Conservation (phyloP, 2,888 invertebrate genomes). For the Ectemnius cavifrons region DNA sequence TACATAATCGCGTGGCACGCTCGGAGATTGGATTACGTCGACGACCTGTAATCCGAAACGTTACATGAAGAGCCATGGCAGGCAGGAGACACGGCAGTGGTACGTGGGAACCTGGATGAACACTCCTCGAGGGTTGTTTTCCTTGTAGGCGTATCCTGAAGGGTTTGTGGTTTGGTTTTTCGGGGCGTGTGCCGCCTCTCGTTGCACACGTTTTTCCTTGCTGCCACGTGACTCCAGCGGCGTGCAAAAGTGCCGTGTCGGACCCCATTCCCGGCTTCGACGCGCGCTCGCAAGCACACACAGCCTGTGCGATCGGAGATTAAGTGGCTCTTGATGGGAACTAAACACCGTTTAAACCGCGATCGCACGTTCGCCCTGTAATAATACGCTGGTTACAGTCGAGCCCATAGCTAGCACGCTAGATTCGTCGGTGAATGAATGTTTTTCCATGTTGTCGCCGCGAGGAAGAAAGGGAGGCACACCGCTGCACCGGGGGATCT, state of each 20-base stretch:
- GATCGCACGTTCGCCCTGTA: constrained; percentile 36
- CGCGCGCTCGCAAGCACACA: constrained; percentile 31
- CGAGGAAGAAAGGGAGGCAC: too few relatives aligned
- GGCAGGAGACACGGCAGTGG: constrained; percentile 9
- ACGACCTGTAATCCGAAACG: constrained; percentile 55
- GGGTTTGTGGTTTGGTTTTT: constrained; percentile 55
- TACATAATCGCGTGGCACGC: not conserved
- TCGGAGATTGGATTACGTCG: constrained; percentile 1
- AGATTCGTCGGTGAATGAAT: not conserved
- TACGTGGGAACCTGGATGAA: constrained; percentile 55
- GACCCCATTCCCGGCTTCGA: constrained; percentile 58
- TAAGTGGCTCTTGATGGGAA: constrained; percentile 75
- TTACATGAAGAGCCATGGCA: constrained; percentile 27
- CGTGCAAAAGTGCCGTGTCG: constrained; percentile 36
- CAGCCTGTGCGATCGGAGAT: constrained; percentile 69
- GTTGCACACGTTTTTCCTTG: constrained; percentile 41
- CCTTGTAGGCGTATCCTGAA: constrained; percentile 53
- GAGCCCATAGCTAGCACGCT: constrained; percentile 7
- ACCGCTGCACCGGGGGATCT: too few relatives aligned
- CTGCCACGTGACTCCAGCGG: constrained; percentile 65
- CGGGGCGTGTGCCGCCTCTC: constrained; percentile 28
- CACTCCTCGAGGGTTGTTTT: constrained; percentile 54
- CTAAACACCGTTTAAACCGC: constrained; percentile 64
- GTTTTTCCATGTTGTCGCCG: too few relatives aligned
- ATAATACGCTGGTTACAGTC: not conserved